phyloP scores from a whole-genome alignment of 2,113 vertebrate species.

The Vanacampus margaritifer region DNA sequence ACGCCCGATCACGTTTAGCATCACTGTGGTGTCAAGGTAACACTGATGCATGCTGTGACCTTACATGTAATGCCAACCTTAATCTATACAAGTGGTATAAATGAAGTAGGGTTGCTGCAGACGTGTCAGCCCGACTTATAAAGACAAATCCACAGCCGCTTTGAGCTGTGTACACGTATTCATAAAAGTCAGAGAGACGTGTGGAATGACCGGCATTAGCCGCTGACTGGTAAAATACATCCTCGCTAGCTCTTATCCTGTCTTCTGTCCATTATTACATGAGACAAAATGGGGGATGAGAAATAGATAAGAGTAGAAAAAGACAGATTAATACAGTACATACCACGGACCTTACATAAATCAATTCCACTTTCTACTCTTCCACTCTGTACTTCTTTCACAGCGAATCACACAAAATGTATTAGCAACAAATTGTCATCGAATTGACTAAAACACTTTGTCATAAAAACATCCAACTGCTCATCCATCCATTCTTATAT shows the following conservation, averaged over 20 bases:
- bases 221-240: conserved; percentile 37
- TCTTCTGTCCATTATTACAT: conserved; percentile 11
- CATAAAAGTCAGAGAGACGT: conserved; percentile 71
- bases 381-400: background rate
- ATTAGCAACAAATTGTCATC: background rate
- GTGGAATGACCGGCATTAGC: conserved; percentile 35
- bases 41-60: conserved; percentile 80
- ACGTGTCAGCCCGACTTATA: conserved; percentile 75
- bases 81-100: conserved; percentile 81
- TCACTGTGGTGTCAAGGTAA: conserved; percentile 68
- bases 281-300: conserved; percentile 8
- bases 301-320: conserved; percentile 24
- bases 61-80: conserved; percentile 81
- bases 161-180: conserved; percentile 71
- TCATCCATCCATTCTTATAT: too few relatives aligned
- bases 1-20: conserved; percentile 58
- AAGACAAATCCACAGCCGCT: conserved; percentile 75
- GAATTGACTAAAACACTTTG: background rate
- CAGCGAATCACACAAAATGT: background rate
- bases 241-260: conserved; percentile 46
- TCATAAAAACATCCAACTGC: too few relatives aligned
- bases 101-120: conserved; percentile 74
- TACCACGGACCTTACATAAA: background rate
- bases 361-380: background rate
- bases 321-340: conserved; percentile 6